phyloP scores from a whole-genome alignment of 2,888 invertebrate genomes.

The Drosophila buzzatii region DNA sequence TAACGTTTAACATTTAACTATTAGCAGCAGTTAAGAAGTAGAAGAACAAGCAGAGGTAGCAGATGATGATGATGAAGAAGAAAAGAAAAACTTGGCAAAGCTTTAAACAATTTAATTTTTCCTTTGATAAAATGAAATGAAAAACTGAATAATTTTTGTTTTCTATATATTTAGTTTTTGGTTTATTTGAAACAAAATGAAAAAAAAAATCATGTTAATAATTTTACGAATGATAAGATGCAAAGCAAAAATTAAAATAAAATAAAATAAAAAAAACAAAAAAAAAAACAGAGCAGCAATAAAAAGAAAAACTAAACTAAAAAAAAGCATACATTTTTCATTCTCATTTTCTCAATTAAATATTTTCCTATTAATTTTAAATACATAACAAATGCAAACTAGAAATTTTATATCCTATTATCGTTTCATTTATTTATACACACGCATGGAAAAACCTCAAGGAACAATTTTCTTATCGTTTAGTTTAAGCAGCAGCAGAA shows the following conservation, averaged over 20 bases:
- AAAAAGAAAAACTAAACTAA: conserved; percentile 22
- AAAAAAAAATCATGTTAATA: conserved; percentile 60
- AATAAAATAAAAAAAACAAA: conserved; percentile 13
- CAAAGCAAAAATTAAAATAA: conserved; percentile 53
- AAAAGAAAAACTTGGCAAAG: conserved; percentile 80
- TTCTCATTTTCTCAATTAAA: conserved; percentile 51
- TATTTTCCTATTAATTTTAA: conserved; percentile 80
- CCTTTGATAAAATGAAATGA: conserved; percentile 59
- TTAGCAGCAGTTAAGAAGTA: conserved; percentile 54
- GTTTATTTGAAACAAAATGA: conserved; percentile 49
- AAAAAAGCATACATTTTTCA: conserved; percentile 49
- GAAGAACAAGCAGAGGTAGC: conserved; percentile 12
- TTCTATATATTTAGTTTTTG: conserved; percentile 70
- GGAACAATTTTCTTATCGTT: conserved; percentile 48
- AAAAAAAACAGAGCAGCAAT: conserved; percentile 46
- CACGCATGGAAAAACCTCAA: conserved; percentile 56
- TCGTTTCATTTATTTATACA: conserved; percentile 74
- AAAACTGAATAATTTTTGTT: conserved; percentile 61
- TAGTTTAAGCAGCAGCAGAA: conserved; percentile 33
- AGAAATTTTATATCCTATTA: conserved; percentile 73
- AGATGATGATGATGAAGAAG: conserved; percentile 21
- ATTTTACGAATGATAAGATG: conserved; percentile 51
- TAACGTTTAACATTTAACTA: conserved; percentile 72
- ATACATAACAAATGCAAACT: conserved; percentile 14
- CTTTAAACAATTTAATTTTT: conserved; percentile 83